phyloP scores from a whole-genome alignment of 1,140 invertebrate species.

The Nixonia krombeini region DNA sequence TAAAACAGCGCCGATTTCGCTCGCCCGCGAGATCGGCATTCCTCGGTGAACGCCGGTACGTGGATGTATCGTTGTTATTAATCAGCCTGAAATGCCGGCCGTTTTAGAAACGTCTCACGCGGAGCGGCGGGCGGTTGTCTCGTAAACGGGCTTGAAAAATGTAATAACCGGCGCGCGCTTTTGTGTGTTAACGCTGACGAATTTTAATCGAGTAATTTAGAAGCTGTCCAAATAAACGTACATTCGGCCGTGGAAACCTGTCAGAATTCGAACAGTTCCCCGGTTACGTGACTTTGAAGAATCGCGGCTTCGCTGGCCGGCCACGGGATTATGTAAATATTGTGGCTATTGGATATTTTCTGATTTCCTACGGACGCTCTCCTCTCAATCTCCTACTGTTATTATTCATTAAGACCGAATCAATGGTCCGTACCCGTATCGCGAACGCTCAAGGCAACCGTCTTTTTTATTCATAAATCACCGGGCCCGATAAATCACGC shows the following conservation, averaged over 20 bases:
- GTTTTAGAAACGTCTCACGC: too few relatives aligned
- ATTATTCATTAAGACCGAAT: conserved; percentile 3
- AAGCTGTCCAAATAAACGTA: conserved; percentile 4
- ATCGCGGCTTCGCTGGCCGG: conserved; percentile 11
- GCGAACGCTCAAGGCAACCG: not conserved
- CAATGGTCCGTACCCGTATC: not conserved
- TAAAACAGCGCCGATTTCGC: conserved; percentile 13
- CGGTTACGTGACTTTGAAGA: conserved; percentile 22
- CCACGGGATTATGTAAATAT: conserved; percentile 41
- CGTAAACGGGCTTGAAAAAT: too few relatives aligned
- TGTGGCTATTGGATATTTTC: conserved; percentile 1
- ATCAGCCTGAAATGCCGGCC: too few relatives aligned
- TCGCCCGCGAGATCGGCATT: too few relatives aligned
- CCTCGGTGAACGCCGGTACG: too few relatives aligned
- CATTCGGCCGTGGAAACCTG: not conserved
- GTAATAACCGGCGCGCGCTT: not conserved
- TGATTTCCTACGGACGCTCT: not conserved
- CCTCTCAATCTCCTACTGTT: not conserved
- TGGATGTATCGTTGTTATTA: too few relatives aligned
- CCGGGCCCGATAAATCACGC: too few relatives aligned
- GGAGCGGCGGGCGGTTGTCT: too few relatives aligned
- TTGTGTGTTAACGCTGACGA: conserved; percentile 5
- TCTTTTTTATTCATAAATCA: too few relatives aligned
- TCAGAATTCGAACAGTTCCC: conserved; percentile 20
- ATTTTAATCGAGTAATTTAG: not conserved